Conservation (phyloP, 2,113 vertebrate species). For the Martes martes region DNA sequence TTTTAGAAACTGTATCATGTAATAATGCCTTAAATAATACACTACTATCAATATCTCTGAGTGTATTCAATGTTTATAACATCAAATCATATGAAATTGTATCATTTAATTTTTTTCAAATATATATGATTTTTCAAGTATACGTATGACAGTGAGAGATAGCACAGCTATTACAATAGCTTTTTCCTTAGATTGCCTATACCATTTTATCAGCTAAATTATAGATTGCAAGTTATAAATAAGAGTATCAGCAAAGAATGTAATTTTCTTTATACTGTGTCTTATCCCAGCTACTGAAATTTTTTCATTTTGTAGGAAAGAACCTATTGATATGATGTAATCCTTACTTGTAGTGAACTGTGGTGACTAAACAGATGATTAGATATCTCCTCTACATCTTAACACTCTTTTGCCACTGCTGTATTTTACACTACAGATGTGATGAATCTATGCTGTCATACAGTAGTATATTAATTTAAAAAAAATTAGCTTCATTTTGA, state of each 20-base stretch:
- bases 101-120: background rate
- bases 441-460: background rate
- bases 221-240: conserved; percentile 7
- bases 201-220: background rate
- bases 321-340: background rate
- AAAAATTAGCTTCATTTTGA: conserved; percentile 3
- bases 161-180: background rate
- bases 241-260: conserved; percentile 7
- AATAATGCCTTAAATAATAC: conserved; percentile 19
- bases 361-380: background rate
- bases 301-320: background rate
- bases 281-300: background rate
- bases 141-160: background rate
- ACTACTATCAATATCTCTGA: background rate
- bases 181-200: background rate
- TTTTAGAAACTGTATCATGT: background rate
- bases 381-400: background rate
- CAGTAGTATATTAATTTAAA: background rate
- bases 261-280: background rate
- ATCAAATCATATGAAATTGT: background rate
- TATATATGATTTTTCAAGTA: background rate
- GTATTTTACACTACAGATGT: background rate
- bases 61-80: background rate
- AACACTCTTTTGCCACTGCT: background rate
- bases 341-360: background rate